Conservation (phyloP, 1,140 invertebrate species). For the Eulimnadia texana region DNA sequence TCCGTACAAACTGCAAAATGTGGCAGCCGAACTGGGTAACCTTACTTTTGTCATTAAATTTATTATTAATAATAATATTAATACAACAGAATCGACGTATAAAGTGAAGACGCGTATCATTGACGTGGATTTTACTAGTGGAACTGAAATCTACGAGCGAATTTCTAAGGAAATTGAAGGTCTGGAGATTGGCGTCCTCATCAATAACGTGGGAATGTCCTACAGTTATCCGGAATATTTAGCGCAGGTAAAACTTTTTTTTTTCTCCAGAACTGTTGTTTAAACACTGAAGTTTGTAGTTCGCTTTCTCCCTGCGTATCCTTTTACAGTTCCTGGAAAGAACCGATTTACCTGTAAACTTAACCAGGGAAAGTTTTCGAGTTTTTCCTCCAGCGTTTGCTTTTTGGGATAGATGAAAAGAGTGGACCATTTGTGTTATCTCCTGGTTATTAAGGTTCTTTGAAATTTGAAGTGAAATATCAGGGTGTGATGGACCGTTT, state of each 20-base stretch:
- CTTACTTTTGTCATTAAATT: background rate
- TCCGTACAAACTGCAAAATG: conserved; percentile 58
- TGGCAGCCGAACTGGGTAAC: conserved; percentile 66
- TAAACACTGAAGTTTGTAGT: background rate
- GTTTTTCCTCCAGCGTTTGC: no score
- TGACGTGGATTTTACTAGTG: conserved; percentile 64
- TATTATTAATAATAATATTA: conserved; percentile 20
- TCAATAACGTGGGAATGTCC: conserved; percentile 92
- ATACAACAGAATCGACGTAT: conserved; percentile 43
- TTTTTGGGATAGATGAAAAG: no score
- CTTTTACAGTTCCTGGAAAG: background rate
- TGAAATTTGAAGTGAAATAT: no score
- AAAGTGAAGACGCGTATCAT: conserved; percentile 67
- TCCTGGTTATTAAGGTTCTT: no score
- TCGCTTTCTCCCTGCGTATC: background rate
- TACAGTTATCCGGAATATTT: conserved; percentile 57
- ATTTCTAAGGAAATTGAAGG: conserved; percentile 55
- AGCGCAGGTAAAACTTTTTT: conserved; percentile 1
- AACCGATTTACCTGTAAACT: no score
- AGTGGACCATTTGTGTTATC: no score
- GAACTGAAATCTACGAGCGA: conserved; percentile 53
- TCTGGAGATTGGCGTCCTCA: conserved; percentile 75
- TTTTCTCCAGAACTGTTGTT: background rate
- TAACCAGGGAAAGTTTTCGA: background rate
- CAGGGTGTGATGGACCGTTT: no score